Evolutionary conservation across 2,113 vertebrate genomes (phyloP), one percentile per base, ranked within the genome.

Genomic region (Nipponia nippon): DNA sequence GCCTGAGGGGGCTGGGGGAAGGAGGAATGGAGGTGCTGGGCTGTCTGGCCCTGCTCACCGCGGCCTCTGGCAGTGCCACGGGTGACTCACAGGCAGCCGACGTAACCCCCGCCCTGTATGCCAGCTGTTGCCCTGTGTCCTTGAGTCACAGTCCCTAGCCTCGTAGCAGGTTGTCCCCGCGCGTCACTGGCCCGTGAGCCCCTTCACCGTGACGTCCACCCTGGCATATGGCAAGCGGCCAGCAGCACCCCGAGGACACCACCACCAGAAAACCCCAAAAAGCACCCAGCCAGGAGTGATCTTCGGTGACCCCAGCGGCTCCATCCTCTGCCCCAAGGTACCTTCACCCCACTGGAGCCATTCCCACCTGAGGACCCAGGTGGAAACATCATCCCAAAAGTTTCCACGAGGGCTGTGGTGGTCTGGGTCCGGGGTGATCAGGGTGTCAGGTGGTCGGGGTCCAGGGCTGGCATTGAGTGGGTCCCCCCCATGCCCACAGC

Each of bases 21-120:
- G 63, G n/a, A 71, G 58, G 27, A 44, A 84, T 58, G 81, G 72
- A 53, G 69, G 79, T 21, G 56, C 23, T 3, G 69, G 10, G 32
- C 65, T 13, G 69, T 16, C 10, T 2, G 6, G 6, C 27, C 13
- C 6, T 0, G 2, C 38, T 21, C 5, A 2, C 63, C 7, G 1
- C 1, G 11, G 80, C 62, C 15, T 3, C 73, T 7, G 18, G 83
- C 72, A 3, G 17, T 8, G 46, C 44, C 69, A 7, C 22, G 13
- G 46, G 79, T 96, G 96, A 96, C 67, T 96, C 96, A 95, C 3
- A 6, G n/a, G 82, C 7, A 10, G 17, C 44, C 29, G 3, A 6
- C 0, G 13, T 2, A 21, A 38, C 70, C 58, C 59, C 49, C 21
- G 11, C 65, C 42, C 53, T 2, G 2, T 25, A 7, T 3, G n/a